A percentile compares a stretch with the other conserved stretches of the same genome.
These are phyloP conservation scores for Siderastrea radians DNA, from an alignment of 92 coral and sea anemone species.

Conservation along the genomic window DNA sequence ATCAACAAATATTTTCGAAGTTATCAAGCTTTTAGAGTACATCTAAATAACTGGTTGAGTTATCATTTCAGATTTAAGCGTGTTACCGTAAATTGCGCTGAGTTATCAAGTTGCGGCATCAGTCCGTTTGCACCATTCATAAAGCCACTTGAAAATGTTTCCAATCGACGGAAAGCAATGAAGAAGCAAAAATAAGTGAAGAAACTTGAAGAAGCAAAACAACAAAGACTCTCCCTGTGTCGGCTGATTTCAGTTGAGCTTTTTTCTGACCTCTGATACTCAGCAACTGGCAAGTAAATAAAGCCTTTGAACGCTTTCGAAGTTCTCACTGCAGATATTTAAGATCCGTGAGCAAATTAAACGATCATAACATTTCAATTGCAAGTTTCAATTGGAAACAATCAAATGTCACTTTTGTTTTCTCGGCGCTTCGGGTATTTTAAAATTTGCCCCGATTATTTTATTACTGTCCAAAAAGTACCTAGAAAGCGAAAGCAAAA, in stretches of 20 bases:
- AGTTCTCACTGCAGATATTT: slow-evolving; percentile 18
- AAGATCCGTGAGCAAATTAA: slow-evolving; percentile 28
- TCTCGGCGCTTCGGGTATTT: slow-evolving; percentile 3
- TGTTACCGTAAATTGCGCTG: slow-evolving; percentile 18
- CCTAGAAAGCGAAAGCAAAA: background rate
- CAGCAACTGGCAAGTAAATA: slow-evolving; percentile 7
- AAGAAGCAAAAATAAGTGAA: background rate
- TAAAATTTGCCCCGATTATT: slow-evolving; percentile 9
- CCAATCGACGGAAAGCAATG: background rate
- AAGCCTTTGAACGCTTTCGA: background rate
- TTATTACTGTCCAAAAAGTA: background rate
- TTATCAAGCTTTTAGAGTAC: slow-evolving; percentile 78
- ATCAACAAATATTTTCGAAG: slow-evolving; percentile 74
- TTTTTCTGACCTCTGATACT: background rate
- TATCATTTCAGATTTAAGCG: slow-evolving; percentile 46
- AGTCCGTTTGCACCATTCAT: slow-evolving; percentile 9
- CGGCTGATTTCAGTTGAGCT: background rate
- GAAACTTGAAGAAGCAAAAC: background rate
- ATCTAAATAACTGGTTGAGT: slow-evolving; percentile 61
- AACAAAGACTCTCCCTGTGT: background rate
- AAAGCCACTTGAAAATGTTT: slow-evolving; percentile 32
- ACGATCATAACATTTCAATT: slow-evolving; percentile 50
- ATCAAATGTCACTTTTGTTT: slow-evolving; percentile 34
- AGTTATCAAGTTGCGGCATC: slow-evolving; percentile 32
- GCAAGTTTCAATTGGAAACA: slow-evolving; percentile 68